Conservation (phyloP, 1,140 invertebrate species). For the Rhagoletis zephyria region DNA sequence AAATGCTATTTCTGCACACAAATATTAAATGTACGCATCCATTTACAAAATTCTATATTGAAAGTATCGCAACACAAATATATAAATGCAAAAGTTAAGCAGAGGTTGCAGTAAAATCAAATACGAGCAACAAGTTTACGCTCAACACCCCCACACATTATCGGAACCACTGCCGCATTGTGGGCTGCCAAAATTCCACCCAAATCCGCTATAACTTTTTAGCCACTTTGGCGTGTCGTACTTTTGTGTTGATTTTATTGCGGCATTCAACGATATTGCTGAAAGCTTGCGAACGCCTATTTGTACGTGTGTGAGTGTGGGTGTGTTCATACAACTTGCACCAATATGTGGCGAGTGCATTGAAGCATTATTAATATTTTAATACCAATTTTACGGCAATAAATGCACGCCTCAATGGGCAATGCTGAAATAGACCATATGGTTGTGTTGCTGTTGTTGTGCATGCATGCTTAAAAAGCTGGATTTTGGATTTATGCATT, state of each 20-base stretch:
- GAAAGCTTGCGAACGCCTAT: not conserved
- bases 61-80: not conserved
- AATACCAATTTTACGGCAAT: slow-evolving; percentile 57
- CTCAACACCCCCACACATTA: not conserved
- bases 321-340: not conserved
- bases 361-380: slow-evolving; percentile 57
- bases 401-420: slow-evolving; percentile 54
- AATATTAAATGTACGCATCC: not conserved
- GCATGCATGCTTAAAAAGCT: not conserved
- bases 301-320: not conserved
- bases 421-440: slow-evolving; percentile 41
- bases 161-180: no score
- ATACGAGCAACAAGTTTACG: slow-evolving; percentile 15
- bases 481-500: not conserved
- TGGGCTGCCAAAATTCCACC: slow-evolving; percentile 17
- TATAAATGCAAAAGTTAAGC: not conserved
- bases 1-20: no score
- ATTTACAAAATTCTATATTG: not conserved
- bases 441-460: not conserved
- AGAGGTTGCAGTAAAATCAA: not conserved
- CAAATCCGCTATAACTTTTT: slow-evolving; percentile 46
- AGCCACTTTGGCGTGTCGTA: not conserved
- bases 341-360: slow-evolving; percentile 41
- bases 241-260: not conserved
- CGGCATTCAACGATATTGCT: not conserved